Conservation (phyloP, 2,113 vertebrate species). For the Bungarus multicinctus region DNA sequence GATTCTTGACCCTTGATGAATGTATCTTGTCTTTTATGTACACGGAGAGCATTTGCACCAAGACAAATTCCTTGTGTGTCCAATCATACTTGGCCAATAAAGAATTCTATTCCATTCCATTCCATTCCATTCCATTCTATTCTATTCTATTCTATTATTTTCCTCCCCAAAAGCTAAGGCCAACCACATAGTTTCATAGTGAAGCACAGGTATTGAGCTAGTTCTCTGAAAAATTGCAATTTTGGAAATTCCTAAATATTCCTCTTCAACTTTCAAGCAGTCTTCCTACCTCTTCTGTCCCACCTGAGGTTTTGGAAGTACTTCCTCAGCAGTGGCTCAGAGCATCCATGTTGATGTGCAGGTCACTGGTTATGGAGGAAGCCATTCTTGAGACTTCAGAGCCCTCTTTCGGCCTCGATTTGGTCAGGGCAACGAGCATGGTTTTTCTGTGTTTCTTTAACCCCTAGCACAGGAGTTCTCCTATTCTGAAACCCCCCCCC, state of each 20-base stretch:
- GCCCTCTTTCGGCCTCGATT: background rate
- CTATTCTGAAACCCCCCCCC: background rate
- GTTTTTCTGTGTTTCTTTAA: background rate
- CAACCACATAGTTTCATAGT: too few relatives aligned
- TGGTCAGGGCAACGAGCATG: background rate
- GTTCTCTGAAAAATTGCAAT: background rate
- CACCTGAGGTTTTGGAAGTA: background rate
- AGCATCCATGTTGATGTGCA: background rate
- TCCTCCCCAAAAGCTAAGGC: too few relatives aligned
- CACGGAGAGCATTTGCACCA: too few relatives aligned
- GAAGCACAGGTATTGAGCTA: background rate
- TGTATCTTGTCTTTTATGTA: too few relatives aligned
- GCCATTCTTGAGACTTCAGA: background rate
- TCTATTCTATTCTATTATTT: too few relatives aligned
- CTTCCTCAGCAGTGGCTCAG: background rate
- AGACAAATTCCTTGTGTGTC: too few relatives aligned
- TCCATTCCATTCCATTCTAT: too few relatives aligned
- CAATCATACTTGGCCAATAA: too few relatives aligned
- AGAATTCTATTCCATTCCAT: too few relatives aligned
- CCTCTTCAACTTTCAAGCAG: background rate
- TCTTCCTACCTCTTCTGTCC: too few relatives aligned
- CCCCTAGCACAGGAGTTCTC: background rate
- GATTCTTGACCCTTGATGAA: too few relatives aligned
- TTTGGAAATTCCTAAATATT: background rate
- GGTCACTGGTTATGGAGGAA: background rate